Evolutionary conservation across 2,797 vertebrate species (phyloP).

Genomic region (Austrolebias charrua): DNA sequence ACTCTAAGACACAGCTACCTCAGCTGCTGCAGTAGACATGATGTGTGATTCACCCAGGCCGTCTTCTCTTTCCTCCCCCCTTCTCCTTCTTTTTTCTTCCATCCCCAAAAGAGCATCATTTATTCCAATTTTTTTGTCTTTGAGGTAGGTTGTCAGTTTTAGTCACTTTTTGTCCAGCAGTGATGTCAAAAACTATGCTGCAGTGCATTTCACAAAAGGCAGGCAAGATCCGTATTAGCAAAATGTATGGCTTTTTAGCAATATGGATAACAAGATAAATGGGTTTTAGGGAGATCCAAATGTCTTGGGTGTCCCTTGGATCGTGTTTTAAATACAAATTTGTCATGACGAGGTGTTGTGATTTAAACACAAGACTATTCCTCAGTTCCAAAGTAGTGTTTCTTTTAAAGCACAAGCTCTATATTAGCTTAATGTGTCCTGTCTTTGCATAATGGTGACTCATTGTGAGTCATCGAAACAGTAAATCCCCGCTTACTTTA

Average conservation of each 20-base stretch:
- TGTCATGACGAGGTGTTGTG: constrained; percentile 2
- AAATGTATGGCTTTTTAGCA: constrained; percentile 22
- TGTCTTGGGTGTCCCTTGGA: constrained; percentile 9
- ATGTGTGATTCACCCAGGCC: constrained; percentile 74
- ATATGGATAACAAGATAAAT: not conserved
- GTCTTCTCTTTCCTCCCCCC: constrained; percentile 35
- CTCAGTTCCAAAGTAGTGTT: not conserved
- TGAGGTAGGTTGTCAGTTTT: constrained; percentile 67
- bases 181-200: constrained; percentile 63
- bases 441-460: constrained; percentile 59
- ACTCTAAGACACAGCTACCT: constrained; percentile 75
- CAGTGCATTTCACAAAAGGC: constrained; percentile 54
- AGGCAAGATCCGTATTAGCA: constrained; percentile 38
- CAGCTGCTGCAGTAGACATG: constrained; percentile 58
- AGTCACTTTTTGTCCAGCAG: constrained; percentile 56
- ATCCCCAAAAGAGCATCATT: constrained; percentile 42
- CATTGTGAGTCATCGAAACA: constrained; percentile 66
- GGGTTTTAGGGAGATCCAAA: constrained; percentile 19
- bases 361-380: constrained; percentile 12
- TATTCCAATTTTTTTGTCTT: constrained; percentile 51
- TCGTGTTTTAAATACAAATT: too few relatives aligned
- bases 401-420: not conserved
- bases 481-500: constrained; percentile 65
- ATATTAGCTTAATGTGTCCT: constrained; percentile 17
- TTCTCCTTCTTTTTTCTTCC: constrained; percentile 15